Evolutionary conservation across 1,140 invertebrate species (phyloP), one percentile per base, ranked within the genome.

Genomic region (Sycobia sp.): DNA sequence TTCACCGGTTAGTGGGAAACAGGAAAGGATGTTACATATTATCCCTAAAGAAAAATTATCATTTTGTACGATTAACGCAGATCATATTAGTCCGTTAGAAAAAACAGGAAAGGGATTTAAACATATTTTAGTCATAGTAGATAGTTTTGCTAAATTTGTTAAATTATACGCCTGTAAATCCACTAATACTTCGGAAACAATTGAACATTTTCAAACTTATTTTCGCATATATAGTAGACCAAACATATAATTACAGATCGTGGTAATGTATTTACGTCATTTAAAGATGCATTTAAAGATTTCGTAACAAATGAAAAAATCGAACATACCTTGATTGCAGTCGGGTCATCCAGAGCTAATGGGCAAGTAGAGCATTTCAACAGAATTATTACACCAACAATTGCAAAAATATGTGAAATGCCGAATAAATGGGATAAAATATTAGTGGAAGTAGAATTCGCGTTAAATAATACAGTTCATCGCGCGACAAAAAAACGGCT

Each of bases 371-470:
- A 67, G 25, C 32, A 61, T 4, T 23, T 20, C 0, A 43, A 64
- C 25, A 44, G 66, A 2, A 51, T 41, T 8, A 41, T 64, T 14
- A 65, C 29, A 11, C 62, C 57, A 10, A 64, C 68, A 50, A 43
- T 68, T 13, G 43, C 63, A 4, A 72, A 72, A 64, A 18, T 71
- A 22, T 4, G 39, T 32, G 64, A 61, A 43, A 7, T 39, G 1
- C 50, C 34, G 20, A 46, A 46, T 3, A 61, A 64, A 38, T 76
- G 69, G 74, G 63, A 69, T 43, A 18, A 51, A 18, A 22, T 53
- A 10, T 36, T 73, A 38, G 34, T 20, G 14, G 11, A 72, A 3
- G 58, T 64, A 4, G 68, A 74, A 62, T 69, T 65, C 60, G 65
- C 67, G 0, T 20, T 70, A 0, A 72, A 69, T 20, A 70, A 69